phyloP scores from a whole-genome alignment of 2,113 vertebrate genomes.

The Psittacula cyanocephala region DNA sequence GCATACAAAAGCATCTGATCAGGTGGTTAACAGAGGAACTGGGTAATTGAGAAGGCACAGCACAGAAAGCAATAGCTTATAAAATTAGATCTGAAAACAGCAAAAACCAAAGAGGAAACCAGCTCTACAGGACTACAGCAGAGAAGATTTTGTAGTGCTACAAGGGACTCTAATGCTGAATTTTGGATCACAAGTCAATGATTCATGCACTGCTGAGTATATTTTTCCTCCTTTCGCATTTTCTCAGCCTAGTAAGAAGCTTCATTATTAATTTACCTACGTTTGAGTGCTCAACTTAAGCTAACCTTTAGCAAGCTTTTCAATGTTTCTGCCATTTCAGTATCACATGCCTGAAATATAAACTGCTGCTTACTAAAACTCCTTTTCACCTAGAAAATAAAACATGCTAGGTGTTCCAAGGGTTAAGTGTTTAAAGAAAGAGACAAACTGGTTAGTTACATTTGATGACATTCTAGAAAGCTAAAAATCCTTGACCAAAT shows the following conservation, averaged over 20 bases:
- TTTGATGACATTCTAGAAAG: not conserved
- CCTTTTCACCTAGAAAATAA: not conserved
- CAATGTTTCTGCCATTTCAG: not conserved
- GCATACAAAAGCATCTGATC: not conserved
- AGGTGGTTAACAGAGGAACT: not conserved
- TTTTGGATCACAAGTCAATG: conserved; percentile 3
- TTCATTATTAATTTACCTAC: conserved; percentile 38
- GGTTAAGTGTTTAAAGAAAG: not conserved
- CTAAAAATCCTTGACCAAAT: not conserved
- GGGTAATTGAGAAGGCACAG: not conserved
- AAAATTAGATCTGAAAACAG: not conserved
- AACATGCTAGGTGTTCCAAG: not conserved
- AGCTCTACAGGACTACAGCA: not conserved
- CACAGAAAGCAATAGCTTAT: not conserved
- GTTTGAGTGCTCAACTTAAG: not conserved
- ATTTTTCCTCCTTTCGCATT: conserved; percentile 1
- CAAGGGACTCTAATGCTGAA: not conserved
- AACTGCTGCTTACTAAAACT: not conserved
- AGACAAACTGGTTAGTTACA: not conserved
- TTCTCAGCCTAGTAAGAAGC: not conserved
- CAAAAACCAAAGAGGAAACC: not conserved
- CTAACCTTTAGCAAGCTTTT: not conserved
- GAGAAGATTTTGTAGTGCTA: not conserved
- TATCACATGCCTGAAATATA: not conserved
- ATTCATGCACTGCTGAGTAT: not conserved